Conservation (phyloP, 1,140 invertebrate species). For the Anoplolepis gracilipes region DNA sequence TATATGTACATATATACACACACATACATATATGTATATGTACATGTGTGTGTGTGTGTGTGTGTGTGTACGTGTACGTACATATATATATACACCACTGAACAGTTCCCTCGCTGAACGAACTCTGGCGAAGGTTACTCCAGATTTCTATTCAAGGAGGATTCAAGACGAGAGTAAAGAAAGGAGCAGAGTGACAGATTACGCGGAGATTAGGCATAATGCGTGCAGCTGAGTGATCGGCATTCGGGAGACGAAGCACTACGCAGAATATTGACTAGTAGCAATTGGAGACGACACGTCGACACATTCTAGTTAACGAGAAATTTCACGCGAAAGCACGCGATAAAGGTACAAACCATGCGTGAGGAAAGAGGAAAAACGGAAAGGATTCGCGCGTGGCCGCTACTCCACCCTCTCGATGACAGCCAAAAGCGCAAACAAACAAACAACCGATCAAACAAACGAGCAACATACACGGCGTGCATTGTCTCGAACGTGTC, state of each 20-base stretch:
- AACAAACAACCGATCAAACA: constrained; percentile 49
- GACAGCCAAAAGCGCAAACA: constrained; percentile 49
- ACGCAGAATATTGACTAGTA: constrained; percentile 39
- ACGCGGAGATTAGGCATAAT: constrained; percentile 12
- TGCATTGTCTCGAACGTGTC: background rate
- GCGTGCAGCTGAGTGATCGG: constrained; percentile 51
- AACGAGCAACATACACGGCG: constrained; percentile 31
- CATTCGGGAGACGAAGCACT: constrained; percentile 16
- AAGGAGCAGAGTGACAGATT: constrained; percentile 4
- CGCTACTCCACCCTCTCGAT: constrained; percentile 12
- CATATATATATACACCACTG: no score
- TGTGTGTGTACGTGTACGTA: no score
- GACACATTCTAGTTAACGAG: constrained; percentile 34
- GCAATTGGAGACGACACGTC: constrained; percentile 8
- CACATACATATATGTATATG: no score
- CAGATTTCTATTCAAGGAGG: background rate
- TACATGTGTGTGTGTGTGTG: no score
- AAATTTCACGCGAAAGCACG: constrained; percentile 25
- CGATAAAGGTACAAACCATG: background rate
- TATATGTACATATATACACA: no score
- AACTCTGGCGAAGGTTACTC: background rate
- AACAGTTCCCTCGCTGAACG: no score
- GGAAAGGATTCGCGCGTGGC: background rate
- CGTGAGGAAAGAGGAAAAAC: background rate
- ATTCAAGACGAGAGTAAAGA: background rate